Base-by-base conservation (phyloP, 1,140 invertebrate genomes). In the Sycophaga agraensis region DNA sequence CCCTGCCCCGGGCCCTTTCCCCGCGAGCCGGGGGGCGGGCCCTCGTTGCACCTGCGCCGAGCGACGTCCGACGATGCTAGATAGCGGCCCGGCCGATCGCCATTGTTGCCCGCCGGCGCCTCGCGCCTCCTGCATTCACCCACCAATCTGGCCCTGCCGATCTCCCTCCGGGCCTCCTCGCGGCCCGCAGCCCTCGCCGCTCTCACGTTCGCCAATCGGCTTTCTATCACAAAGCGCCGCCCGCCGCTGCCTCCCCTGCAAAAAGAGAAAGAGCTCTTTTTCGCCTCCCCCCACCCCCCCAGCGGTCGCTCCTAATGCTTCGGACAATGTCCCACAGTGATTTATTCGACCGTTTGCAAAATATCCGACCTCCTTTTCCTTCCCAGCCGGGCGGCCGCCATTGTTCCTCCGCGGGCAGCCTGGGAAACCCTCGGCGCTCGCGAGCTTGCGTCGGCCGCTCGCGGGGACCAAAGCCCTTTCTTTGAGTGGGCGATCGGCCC, bases 341-440 rank as follows among this genome's bases (percentile, higher is more conserved):
- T 54, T 60, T 60, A 60, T 54, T 35, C 21, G 50, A 39, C 39
- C 42, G 59, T 37, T 60, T 39, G 57, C 35, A 43, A 59, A 59
- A 43, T 43, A 37, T 31, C 48, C 4, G 4, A 31, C 28, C 11
- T n/a, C n/a, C n/a, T n/a, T n/a, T n/a, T n/a, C n/a, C n/a, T n/a
- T n/a, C n/a, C n/a, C n/a, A n/a, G n/a, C n/a, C n/a, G n/a, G n/a
- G n/a, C n/a, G n/a, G n/a, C n/a, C n/a, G n/a, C n/a, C n/a, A n/a
- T n/a, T n/a, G n/a, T n/a, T n/a, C n/a, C n/a, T n/a, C n/a, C n/a
- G n/a, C n/a, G n/a, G n/a, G n/a, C n/a, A n/a, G n/a, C n/a, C n/a
- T n/a, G n/a, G n/a, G n/a, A n/a, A n/a, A n/a, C n/a, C n/a, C n/a
- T n/a, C n/a, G n/a, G n/a, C n/a, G n/a, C n/a, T n/a, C n/a, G n/a